A percentile compares a stretch with the other conserved stretches of the same genome.
Conservation (phyloP, 64 coral and sea anemone species). For the Stichodactyla helianthus region DNA sequence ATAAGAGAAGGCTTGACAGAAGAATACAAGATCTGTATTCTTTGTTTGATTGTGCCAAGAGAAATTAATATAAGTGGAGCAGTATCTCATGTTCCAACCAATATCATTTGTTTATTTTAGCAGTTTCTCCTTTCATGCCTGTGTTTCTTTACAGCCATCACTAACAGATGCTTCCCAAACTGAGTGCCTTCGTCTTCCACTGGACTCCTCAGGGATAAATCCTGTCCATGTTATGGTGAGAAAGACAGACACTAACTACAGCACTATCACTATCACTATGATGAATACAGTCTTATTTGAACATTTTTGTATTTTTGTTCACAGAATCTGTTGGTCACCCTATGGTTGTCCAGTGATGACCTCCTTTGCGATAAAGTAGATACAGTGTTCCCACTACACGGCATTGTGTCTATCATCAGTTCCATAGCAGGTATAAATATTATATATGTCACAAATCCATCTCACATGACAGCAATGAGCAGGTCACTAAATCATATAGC, state of each 20-base stretch:
- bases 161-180: slow-evolving; percentile 17
- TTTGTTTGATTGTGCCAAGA: too few relatives aligned
- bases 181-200: slow-evolving; percentile 28
- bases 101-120: too few relatives aligned
- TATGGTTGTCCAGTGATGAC: slow-evolving; percentile 32
- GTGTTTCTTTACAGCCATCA: slow-evolving; percentile 26
- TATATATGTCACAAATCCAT: too few relatives aligned
- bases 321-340: slow-evolving; percentile 31
- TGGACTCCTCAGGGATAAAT: slow-evolving; percentile 56
- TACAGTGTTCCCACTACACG: slow-evolving; percentile 39
- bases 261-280: too few relatives aligned
- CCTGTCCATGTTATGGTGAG: slow-evolving; percentile 58
- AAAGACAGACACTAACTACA: too few relatives aligned
- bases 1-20: too few relatives aligned
- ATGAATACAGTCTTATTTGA: too few relatives aligned
- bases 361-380: background rate
- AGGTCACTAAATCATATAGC: too few relatives aligned
- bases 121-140: background rate
- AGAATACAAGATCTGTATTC: too few relatives aligned
- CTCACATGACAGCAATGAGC: background rate
- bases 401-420: slow-evolving; percentile 52
- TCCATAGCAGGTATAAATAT: slow-evolving; percentile 45
- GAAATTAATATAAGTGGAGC: too few relatives aligned
- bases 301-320: background rate
- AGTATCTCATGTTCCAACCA: too few relatives aligned